Evolutionary conservation across 2,113 vertebrate genomes (phyloP).

Genomic region (cattle (Bos taurus)): DNA sequence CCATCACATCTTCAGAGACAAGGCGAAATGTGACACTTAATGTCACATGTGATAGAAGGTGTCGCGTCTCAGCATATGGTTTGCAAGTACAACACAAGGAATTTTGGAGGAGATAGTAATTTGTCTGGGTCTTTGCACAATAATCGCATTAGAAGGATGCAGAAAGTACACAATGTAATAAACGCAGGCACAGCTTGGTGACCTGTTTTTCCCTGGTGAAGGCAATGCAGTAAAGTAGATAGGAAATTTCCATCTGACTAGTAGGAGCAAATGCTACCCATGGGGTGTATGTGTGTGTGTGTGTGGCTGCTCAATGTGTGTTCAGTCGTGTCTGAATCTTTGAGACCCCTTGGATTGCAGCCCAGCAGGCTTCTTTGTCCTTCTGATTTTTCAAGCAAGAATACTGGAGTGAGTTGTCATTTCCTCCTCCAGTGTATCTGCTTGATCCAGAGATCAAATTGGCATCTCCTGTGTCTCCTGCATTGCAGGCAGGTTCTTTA

Average conservation of each 20-base stretch:
- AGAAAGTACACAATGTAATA: neutral
- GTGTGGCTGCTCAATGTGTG: neutral
- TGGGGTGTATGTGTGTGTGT: neutral
- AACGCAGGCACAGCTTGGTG: neutral
- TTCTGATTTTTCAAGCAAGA: neutral
- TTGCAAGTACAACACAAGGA: neutral
- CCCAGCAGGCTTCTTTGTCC: neutral
- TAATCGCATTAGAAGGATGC: neutral
- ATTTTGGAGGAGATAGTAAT: neutral
- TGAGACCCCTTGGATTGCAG: neutral
- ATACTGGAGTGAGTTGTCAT: neutral
- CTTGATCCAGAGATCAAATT: neutral
- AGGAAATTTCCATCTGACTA: conserved; percentile 33
- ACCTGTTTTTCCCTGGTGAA: conserved; percentile 30
- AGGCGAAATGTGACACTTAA: neutral
- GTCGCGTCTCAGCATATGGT: neutral
- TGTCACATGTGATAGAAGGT: neutral
- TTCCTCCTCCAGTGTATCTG: neutral
- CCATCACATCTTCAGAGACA: neutral
- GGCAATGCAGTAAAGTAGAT: neutral
- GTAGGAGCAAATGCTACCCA: neutral
- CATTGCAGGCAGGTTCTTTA: neutral
- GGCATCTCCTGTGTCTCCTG: neutral
- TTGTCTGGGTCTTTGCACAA: conserved; percentile 12
- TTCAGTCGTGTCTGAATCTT: neutral